Conservation (phyloP, 2,797 vertebrate genomes). For the Ptychobarbus kaznakovi region DNA sequence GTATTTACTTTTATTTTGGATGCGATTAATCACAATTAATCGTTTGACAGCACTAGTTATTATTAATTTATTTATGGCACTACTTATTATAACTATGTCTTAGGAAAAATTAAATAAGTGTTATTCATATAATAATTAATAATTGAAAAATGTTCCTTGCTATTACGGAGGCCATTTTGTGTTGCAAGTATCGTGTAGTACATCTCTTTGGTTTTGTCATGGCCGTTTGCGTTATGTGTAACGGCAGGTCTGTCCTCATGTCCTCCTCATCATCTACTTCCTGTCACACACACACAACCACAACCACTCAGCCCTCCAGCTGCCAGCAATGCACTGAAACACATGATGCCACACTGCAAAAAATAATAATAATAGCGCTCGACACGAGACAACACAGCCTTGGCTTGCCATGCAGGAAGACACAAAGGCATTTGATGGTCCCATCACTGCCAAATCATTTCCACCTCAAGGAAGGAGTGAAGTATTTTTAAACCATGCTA, state of each 20-base stretch:
- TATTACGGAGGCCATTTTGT: background rate
- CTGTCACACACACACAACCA: background rate
- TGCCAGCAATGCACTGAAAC: constrained; percentile 32
- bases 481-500: constrained; percentile 54
- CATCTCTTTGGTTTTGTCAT: background rate
- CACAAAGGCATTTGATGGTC: constrained; percentile 28
- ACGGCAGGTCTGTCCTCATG: constrained; percentile 7
- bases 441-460: constrained; percentile 48
- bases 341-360: constrained; percentile 56
- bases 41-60: background rate
- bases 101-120: background rate
- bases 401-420: constrained; percentile 7
- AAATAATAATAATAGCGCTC: constrained; percentile 27
- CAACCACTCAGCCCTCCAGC: constrained; percentile 17
- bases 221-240: background rate
- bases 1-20: too few relatives aligned
- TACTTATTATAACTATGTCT: background rate
- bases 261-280: constrained; percentile 24
- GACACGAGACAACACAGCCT: constrained; percentile 43
- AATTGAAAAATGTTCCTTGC: background rate
- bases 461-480: constrained; percentile 19
- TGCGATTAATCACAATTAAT: too few relatives aligned
- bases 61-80: background rate
- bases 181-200: background rate
- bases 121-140: background rate